Evolutionary conservation across 2,888 invertebrate species (phyloP).

Genomic region (Rhyacophila evoluta): DNA sequence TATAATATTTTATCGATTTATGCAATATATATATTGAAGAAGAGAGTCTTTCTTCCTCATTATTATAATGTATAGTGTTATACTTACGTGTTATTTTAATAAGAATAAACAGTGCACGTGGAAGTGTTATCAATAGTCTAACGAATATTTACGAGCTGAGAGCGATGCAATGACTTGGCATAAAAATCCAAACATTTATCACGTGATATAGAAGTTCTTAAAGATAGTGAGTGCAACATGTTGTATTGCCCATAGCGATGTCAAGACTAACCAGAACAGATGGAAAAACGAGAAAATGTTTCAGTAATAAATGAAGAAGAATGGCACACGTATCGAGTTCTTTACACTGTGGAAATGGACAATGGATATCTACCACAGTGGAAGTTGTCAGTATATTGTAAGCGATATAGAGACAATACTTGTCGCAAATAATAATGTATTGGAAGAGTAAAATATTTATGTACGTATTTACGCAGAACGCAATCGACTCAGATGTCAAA

Average conservation of each 20-base stretch:
- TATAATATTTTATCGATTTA: no score
- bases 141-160: not conserved
- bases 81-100: no score
- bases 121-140: not conserved
- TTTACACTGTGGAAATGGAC: not conserved
- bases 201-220: not conserved
- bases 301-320: not conserved
- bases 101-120: not conserved
- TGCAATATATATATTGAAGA: no score
- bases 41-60: no score
- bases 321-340: not conserved
- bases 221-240: constrained; percentile 3
- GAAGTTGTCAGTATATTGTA: no score
- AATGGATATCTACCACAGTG: not conserved
- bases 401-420: no score
- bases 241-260: not conserved
- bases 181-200: not conserved
- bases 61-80: no score
- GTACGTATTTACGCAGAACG: no score
- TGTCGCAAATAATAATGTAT: no score
- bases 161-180: not conserved
- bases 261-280: not conserved
- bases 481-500: no score
- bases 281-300: constrained; percentile 12
- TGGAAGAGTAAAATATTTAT: no score